phyloP scores from a whole-genome alignment of 2,888 invertebrate species.

The Dicyrtomina minuta region DNA sequence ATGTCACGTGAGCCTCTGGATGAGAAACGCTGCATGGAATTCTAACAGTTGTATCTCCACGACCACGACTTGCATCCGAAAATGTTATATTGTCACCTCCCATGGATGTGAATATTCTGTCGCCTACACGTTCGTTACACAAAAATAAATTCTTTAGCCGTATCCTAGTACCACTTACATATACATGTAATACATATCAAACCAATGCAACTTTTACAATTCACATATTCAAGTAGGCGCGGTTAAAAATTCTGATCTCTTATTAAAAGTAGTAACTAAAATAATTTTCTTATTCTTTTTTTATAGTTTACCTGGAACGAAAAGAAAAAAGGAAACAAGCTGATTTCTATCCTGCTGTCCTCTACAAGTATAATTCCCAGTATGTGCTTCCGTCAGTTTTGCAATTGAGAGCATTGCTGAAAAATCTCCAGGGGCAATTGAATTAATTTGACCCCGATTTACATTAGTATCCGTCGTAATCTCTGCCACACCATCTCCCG shows the following conservation, averaged over 20 bases:
- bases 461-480: conserved; percentile 24
- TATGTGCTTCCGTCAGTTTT: conserved; percentile 22
- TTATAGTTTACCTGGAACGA: conserved; percentile 33
- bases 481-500: conserved; percentile 30
- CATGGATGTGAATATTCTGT: conserved; percentile 18
- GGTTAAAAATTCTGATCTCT: background rate
- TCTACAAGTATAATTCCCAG: conserved; percentile 34
- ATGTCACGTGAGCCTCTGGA: conserved; percentile 13
- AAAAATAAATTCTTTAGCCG: too few relatives aligned
- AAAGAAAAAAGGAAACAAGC: conserved; percentile 24
- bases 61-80: too few relatives aligned
- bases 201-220: background rate
- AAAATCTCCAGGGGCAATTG: conserved; percentile 10
- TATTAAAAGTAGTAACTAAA: background rate
- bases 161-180: too few relatives aligned
- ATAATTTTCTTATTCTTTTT: background rate
- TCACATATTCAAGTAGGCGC: background rate
- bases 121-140: too few relatives aligned
- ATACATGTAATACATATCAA: too few relatives aligned
- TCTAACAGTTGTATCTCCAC: conserved; percentile 2
- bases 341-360: conserved; percentile 12
- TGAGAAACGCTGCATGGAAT: conserved; percentile 30
- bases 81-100: conserved; percentile 24
- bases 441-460: background rate
- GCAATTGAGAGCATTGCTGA: conserved; percentile 13